Evolutionary conservation across 2,113 vertebrate species (phyloP).

Genomic region (Pomatostomus ruficeps): DNA sequence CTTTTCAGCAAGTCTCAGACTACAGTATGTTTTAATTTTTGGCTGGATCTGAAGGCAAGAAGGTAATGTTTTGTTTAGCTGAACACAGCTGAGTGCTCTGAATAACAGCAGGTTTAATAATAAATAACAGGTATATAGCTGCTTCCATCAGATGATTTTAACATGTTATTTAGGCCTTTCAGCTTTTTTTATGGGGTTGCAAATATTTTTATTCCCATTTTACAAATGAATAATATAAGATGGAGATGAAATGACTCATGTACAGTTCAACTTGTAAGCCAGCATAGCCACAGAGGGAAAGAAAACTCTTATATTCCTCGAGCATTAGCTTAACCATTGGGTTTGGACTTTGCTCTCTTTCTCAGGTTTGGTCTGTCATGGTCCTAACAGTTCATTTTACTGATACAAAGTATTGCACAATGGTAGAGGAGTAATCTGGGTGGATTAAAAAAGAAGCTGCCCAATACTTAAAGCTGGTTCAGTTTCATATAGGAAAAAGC

Average conservation of each 20-base stretch:
- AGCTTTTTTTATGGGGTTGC: not conserved
- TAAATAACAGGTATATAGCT: not conserved
- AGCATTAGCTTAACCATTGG: not conserved
- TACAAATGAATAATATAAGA: not conserved
- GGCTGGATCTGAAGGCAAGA: not conserved
- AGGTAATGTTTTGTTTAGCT: not conserved
- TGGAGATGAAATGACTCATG: not conserved
- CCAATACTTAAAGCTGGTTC: not conserved
- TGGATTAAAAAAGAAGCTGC: not conserved
- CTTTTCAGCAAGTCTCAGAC: not conserved
- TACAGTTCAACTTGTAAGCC: not conserved
- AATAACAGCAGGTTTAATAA: not conserved
- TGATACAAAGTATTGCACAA: not conserved
- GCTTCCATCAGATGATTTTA: not conserved
- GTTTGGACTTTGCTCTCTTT: not conserved
- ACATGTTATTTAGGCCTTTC: not conserved
- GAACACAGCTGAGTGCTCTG: not conserved
- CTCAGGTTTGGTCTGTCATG: not conserved
- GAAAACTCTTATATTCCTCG: not conserved
- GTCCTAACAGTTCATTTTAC: not conserved
- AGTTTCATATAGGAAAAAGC: not conserved
- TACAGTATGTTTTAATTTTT: not conserved
- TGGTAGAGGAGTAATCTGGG: not conserved
- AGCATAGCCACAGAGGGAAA: not conserved
- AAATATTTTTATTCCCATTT: not conserved